Conservation (phyloP, 2,113 vertebrate species). For the Colistium nudipinnis region DNA sequence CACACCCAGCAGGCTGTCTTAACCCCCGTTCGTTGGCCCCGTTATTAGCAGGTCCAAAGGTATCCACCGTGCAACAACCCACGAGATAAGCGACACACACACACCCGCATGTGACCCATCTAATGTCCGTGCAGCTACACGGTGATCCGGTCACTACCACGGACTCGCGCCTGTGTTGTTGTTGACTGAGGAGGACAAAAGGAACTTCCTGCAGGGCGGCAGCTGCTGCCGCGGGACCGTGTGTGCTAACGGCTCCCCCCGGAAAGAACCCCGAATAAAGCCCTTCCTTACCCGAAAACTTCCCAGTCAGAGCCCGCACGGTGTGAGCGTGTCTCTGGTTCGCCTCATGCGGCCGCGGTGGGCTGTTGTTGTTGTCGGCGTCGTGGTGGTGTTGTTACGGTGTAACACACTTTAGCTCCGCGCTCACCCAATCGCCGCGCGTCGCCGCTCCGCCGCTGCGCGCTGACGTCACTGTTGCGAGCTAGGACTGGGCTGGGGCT, state of each 20-base stretch:
- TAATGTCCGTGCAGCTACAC: not conserved
- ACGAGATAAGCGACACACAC: too few species aligned
- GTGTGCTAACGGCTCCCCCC: not conserved
- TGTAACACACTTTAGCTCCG: constrained; percentile 47
- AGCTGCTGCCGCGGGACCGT: constrained; percentile 35
- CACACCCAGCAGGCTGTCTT: constrained; percentile 54
- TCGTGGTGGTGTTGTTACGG: constrained; percentile 36
- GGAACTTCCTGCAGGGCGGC: constrained; percentile 75
- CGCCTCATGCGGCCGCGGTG: constrained; percentile 39
- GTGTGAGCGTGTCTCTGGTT: constrained; percentile 25
- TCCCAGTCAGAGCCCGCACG: constrained; percentile 8
- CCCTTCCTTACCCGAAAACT: constrained; percentile 67
- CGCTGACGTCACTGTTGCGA: constrained; percentile 82
- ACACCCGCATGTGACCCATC: not conserved
- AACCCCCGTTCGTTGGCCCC: not conserved
- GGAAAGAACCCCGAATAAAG: accelerated
- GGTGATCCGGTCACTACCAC: constrained; percentile 6
- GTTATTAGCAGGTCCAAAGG: constrained; percentile 56
- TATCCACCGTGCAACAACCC: constrained; percentile 19
- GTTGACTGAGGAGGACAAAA: constrained; percentile 78
- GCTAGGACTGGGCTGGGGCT: constrained; percentile 66
- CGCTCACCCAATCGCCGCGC: constrained; percentile 69
- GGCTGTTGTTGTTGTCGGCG: constrained; percentile 48
- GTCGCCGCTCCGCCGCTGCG: constrained; percentile 49
- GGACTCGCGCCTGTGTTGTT: constrained; percentile 58